Percentiles rank a stretch among this genome's conserved stretches.
Conservation (phyloP, 1,140 invertebrate genomes). For the Tetragnatha versicolor region DNA sequence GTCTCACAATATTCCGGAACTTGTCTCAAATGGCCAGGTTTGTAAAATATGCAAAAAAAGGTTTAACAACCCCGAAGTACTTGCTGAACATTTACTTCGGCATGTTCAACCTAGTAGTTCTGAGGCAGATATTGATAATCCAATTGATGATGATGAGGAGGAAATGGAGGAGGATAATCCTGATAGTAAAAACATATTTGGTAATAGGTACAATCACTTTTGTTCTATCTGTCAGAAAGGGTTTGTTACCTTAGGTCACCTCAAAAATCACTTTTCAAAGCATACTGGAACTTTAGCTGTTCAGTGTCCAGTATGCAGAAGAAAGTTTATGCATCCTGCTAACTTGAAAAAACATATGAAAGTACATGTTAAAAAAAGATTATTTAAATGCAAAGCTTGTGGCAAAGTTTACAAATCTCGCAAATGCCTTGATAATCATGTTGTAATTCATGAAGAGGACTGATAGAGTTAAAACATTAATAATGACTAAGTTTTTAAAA, state of each 20-base stretch:
- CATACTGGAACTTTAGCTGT: constrained; percentile 6
- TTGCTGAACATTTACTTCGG: constrained; percentile 11
- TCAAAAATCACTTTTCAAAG: constrained; percentile 6
- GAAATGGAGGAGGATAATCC: background rate
- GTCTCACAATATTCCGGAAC: background rate
- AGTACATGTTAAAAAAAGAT: background rate
- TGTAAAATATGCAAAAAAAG: constrained; percentile 26
- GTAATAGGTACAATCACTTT: constrained; percentile 16
- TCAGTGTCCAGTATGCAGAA: constrained; percentile 18
- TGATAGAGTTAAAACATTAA: too few species aligned
- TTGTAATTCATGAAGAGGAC: background rate
- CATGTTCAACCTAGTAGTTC: too few species aligned
- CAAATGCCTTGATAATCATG: background rate
- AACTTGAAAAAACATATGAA: constrained; percentile 11
- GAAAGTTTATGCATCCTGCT: background rate
- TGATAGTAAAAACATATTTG: background rate
- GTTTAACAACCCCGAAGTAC: background rate
- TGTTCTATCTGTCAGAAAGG: constrained; percentile 32
- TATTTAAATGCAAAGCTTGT: background rate
- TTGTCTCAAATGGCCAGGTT: background rate
- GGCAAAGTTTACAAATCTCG: background rate
- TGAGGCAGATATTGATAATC: too few species aligned
- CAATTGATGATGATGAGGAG: background rate
- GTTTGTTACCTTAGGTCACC: constrained; percentile 15
- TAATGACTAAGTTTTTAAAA: too few species aligned